A percentile compares a stretch with the other conserved stretches of the same genome.
Conservation (phyloP, 92 coral and sea anemone species). For the Muricea muricata region DNA sequence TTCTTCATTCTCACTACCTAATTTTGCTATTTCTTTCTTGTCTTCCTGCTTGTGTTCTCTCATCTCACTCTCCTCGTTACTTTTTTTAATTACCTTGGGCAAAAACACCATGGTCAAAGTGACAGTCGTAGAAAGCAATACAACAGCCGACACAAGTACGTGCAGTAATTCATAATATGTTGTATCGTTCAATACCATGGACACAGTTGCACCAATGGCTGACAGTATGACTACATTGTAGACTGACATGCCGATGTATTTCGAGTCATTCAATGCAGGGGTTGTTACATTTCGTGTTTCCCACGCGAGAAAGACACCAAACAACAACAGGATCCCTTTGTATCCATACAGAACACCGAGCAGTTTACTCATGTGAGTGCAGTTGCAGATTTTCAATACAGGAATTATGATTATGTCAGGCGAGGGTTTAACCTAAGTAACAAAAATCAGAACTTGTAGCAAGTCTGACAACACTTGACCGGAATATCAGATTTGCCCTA, state of each 20-base stretch:
- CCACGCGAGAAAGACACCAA: constrained; percentile 90
- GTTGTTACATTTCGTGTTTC: constrained; percentile 87
- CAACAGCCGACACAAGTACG: constrained; percentile 84
- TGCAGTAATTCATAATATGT: constrained; percentile 81
- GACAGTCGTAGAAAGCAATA: constrained; percentile 86
- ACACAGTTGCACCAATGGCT: constrained; percentile 87
- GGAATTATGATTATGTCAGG: constrained; percentile 73
- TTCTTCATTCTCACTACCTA: too few species aligned
- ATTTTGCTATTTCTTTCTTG: too few species aligned
- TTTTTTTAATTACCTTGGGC: constrained; percentile 95
- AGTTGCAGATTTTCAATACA: constrained; percentile 70
- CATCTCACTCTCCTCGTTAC: too few species aligned
- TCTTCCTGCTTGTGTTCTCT: too few species aligned
- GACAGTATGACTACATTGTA: constrained; percentile 93
- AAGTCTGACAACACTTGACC: too few species aligned
- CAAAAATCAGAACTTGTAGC: too few species aligned
- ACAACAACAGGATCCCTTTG: constrained; percentile 76
- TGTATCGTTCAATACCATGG: constrained; percentile 83
- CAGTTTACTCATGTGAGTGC: constrained; percentile 67
- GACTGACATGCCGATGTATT: constrained; percentile 84
- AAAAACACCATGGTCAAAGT: constrained; percentile 87
- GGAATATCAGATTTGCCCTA: too few species aligned
- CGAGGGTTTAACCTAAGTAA: constrained; percentile 64
- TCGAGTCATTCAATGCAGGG: constrained; percentile 87
- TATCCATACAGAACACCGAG: constrained; percentile 79